phyloP scores from a whole-genome alignment of 1,140 invertebrate species.

The Brevipalpus yothersi region DNA sequence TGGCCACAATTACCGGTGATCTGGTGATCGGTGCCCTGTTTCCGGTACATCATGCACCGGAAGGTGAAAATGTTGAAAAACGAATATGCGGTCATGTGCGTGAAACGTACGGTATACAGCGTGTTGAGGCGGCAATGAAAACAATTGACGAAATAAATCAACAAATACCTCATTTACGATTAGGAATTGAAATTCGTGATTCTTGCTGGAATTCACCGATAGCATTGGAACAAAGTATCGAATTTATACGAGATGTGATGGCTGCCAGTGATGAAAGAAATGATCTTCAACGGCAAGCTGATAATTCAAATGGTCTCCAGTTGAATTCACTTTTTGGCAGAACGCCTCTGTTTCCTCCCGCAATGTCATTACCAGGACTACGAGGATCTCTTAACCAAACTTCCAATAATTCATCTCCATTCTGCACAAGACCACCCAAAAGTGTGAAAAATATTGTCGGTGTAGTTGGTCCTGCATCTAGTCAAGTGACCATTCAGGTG shows the following conservation, averaged over 20 bases:
- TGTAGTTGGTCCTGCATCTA: constrained; percentile 40
- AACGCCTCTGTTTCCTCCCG: too few relatives aligned
- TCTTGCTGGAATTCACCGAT: constrained; percentile 48
- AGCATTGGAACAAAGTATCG: constrained; percentile 47
- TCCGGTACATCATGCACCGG: constrained; percentile 41
- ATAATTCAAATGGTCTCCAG: neutral
- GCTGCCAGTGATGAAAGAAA: constrained; percentile 18
- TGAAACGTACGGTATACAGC: constrained; percentile 51
- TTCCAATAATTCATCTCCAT: constrained; percentile 2
- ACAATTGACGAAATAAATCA: constrained; percentile 31
- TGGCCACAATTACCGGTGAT: constrained; percentile 25
- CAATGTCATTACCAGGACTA: neutral
- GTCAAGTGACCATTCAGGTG: constrained; percentile 33
- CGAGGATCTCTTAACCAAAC: neutral
- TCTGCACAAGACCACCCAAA: constrained; percentile 13
- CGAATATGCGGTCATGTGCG: constrained; percentile 35
- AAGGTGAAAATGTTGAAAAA: constrained; percentile 23
- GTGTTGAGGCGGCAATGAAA: constrained; percentile 38
- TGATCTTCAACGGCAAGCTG: neutral
- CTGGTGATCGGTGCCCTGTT: constrained; percentile 45
- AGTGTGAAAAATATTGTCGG: constrained; percentile 33
- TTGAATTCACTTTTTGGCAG: too few relatives aligned
- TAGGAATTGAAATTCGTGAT: constrained; percentile 51
- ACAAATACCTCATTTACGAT: constrained; percentile 29
- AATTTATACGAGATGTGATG: constrained; percentile 43